phyloP scores from a whole-genome alignment of 2,888 invertebrate species.

The Tricholauxania praeusta region DNA sequence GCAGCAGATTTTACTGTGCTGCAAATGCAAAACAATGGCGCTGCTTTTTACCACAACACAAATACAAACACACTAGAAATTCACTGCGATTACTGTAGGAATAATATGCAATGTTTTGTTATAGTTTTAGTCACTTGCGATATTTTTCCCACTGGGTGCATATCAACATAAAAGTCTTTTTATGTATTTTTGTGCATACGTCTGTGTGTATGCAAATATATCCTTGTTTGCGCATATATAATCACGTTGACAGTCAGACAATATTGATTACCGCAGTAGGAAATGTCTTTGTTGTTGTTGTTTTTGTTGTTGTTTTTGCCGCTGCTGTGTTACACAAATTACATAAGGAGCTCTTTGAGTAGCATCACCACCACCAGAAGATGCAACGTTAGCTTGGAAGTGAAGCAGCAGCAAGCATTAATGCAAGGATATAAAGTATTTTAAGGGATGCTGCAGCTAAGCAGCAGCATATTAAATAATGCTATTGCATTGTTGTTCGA shows the following conservation, averaged over 20 bases:
- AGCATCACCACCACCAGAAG: no score
- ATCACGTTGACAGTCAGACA: constrained; percentile 26
- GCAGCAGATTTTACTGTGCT: not conserved
- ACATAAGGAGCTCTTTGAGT: no score
- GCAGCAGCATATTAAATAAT: no score
- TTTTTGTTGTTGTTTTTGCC: constrained; percentile 17
- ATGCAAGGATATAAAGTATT: no score
- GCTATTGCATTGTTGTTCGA: no score
- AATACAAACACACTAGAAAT: constrained; percentile 42
- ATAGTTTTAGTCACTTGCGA: no score
- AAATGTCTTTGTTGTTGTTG: constrained; percentile 35
- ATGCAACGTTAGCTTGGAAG: not conserved
- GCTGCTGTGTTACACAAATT: not conserved
- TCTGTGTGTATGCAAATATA: constrained; percentile 6
- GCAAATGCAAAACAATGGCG: constrained; percentile 1
- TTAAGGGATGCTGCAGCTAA: no score
- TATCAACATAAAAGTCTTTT: constrained; percentile 41
- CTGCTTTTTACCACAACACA: constrained; percentile 46
- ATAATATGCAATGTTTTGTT: no score
- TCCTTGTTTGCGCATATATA: constrained; percentile 25
- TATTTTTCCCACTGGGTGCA: constrained; percentile 30
- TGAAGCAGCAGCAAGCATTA: not conserved
- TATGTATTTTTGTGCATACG: constrained; percentile 31
- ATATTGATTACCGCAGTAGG: constrained; percentile 36
- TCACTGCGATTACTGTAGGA: no score